Evolutionary conservation across 2,888 invertebrate genomes (phyloP), one percentile per base, ranked within the genome.

Genomic region (Cosmopolites sordidus): DNA sequence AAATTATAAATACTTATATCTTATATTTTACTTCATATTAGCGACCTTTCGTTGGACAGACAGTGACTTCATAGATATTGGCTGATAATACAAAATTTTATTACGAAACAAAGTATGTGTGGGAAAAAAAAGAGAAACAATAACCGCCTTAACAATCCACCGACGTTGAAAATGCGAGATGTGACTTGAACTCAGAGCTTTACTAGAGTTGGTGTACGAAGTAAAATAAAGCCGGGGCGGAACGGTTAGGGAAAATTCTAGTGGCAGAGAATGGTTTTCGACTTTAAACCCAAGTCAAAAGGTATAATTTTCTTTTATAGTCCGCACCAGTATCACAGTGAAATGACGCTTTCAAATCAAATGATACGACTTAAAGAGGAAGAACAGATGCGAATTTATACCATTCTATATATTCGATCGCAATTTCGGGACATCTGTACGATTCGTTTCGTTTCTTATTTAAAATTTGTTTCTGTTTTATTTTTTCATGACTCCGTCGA

Each of bases 321-420:
- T 51, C 22, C 43, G 43, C 37, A 16, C 33, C 27, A 37, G 30
- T 39, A 54, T 50, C 45, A 42, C 41, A 37, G 8, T 45, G 14
- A 30, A 53, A 53, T 43, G 46, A 37, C 46, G 37, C 46, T 50
- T 55, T 55, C 55, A 55, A 55, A 55, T 55, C 47, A 49, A 55
- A 55, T 54, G 51, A 55, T 48, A 18, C 55, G 49, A 50, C 27
- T 33, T 33, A 50, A 54, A 54, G 46, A 38, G 55, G 47, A 50
- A 51, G 41, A 48, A 27, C 42, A 48, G 48, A 48, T 33, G 33
- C 33, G 33, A 5, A 9, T 6, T 5, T 27, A 27, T 27, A 27
- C 33, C 11, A 33, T 33, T 33, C 33, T 33, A 33, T 33, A 33
- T 33, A 6, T 33, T 33, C 33, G 33, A 33, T 33, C 2, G 33